Conservation (phyloP, 2,888 invertebrate species). For the Monopis laevigella region DNA sequence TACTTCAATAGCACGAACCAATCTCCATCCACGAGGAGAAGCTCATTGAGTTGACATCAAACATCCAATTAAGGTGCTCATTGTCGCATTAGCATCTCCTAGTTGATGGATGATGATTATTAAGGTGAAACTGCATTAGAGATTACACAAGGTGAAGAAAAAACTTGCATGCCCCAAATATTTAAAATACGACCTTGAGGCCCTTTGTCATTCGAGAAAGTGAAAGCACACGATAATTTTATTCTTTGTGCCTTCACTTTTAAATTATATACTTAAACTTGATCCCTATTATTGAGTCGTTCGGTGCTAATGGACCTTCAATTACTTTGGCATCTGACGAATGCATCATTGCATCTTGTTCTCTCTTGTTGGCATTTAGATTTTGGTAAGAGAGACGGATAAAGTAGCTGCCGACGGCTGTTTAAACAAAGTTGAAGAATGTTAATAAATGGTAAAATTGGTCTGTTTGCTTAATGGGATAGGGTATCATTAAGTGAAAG, state of each 20-base stretch:
- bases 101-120: slow-evolving; percentile 4
- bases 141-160: slow-evolving; percentile 3
- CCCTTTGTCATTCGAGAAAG: slow-evolving; percentile 48
- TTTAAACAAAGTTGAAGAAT: slow-evolving; percentile 15
- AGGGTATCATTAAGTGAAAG: not conserved
- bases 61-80: slow-evolving; percentile 1
- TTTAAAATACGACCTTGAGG: slow-evolving; percentile 35
- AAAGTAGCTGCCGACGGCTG: slow-evolving; percentile 10
- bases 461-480: slow-evolving; percentile 1
- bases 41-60: not conserved
- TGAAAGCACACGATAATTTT: slow-evolving; percentile 42
- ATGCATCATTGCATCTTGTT: slow-evolving; percentile 3
- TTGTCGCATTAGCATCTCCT: slow-evolving; percentile 1
- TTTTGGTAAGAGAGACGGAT: slow-evolving; percentile 12
- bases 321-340: slow-evolving; percentile 23
- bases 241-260: slow-evolving; percentile 30
- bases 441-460: slow-evolving; percentile 19
- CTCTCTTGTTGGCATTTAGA: slow-evolving; percentile 12
- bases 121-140: slow-evolving; percentile 7
- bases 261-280: slow-evolving; percentile 25
- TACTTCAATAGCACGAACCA: slow-evolving; percentile 30
- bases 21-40: slow-evolving; percentile 1
- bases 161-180: slow-evolving; percentile 26
- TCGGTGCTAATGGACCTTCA: slow-evolving; percentile 28
- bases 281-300: slow-evolving; percentile 27